Evolutionary conservation across 2,113 vertebrate genomes (phyloP).

Genomic region (Prolemur simus): DNA sequence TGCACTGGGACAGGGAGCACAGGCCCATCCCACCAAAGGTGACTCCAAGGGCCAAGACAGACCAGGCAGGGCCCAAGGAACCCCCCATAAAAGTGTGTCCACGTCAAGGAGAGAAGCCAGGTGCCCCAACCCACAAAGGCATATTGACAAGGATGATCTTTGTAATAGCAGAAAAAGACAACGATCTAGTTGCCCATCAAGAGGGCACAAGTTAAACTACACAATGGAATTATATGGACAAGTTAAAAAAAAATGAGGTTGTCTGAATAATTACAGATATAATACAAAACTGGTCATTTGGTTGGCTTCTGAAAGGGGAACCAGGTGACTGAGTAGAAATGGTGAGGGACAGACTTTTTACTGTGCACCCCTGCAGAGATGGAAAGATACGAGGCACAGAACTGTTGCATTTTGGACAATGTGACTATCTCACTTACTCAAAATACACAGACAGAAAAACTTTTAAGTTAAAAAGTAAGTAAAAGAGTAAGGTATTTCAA

Average conservation of each 20-base stretch:
- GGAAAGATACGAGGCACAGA: background rate
- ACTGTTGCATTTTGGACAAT: background rate
- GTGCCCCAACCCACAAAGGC: background rate
- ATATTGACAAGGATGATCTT: accelerated
- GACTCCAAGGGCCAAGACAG: background rate
- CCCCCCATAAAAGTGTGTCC: background rate
- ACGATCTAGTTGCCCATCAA: background rate
- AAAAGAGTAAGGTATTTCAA: background rate
- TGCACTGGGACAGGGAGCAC: background rate
- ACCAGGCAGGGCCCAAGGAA: background rate
- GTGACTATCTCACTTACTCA: background rate
- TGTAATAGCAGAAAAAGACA: background rate
- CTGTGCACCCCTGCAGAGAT: background rate
- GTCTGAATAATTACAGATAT: background rate
- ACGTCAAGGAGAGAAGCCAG: background rate
- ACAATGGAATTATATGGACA: too few relatives aligned
- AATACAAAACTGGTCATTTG: background rate
- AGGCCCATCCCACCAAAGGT: background rate
- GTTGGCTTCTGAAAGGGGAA: background rate
- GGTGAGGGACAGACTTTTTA: background rate
- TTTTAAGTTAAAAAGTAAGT: background rate
- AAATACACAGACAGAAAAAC: background rate
- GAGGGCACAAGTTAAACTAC: background rate
- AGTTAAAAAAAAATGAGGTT: background rate
- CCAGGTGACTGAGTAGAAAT: background rate